Conservation (phyloP, 2,888 invertebrate genomes). For the Ennomos quercinarius region DNA sequence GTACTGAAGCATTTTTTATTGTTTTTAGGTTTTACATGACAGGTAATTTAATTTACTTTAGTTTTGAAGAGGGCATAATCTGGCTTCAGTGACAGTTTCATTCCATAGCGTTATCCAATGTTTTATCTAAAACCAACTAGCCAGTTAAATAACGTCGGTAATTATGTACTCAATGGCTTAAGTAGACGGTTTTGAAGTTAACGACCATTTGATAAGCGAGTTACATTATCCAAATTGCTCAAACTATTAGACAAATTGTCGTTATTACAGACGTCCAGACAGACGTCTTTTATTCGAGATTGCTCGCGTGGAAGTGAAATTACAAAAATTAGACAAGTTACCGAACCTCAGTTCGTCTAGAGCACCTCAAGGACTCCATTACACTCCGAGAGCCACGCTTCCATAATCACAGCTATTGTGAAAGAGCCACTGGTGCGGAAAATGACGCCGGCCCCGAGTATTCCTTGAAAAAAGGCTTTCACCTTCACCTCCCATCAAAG, state of each 20-base stretch:
- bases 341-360: conserved; percentile 35
- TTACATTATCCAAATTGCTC: conserved; percentile 16
- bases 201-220: conserved; percentile 11
- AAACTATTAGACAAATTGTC: conserved; percentile 3
- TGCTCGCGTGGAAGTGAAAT: conserved; percentile 41
- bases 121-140: too few species aligned
- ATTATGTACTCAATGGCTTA: too few species aligned
- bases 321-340: conserved; percentile 50
- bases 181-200: background rate
- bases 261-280: conserved; percentile 1
- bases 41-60: too few species aligned
- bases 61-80: too few species aligned
- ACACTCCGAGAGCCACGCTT: conserved; percentile 44
- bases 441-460: conserved; percentile 50
- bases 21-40: too few species aligned
- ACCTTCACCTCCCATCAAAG: conserved; percentile 39
- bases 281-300: conserved; percentile 19
- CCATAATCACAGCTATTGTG: conserved; percentile 60
- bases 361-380: conserved; percentile 46
- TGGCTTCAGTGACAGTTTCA: too few species aligned
- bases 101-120: too few species aligned
- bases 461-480: conserved; percentile 43
- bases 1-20: too few species aligned
- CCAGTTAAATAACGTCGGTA: too few species aligned
- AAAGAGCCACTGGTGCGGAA: conserved; percentile 52